Evolutionary conservation across 2,113 vertebrate species (phyloP).

Genomic region (Charina bottae): DNA sequence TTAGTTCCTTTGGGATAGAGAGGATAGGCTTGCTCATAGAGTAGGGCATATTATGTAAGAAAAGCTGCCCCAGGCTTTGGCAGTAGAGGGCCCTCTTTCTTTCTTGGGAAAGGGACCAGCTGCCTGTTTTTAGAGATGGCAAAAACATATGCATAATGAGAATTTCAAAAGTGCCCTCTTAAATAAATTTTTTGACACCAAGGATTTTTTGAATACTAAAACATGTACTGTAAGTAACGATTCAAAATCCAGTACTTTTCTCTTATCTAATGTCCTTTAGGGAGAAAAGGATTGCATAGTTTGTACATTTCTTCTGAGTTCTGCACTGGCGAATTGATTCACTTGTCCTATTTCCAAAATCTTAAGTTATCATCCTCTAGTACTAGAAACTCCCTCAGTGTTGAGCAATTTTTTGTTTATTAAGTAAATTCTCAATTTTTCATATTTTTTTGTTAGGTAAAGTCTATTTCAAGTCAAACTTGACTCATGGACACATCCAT

Average conservation of each 20-base stretch:
- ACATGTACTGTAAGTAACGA: not conserved
- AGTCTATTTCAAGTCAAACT: not conserved
- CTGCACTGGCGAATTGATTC: not conserved
- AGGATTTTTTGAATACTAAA: not conserved
- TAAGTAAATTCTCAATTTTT: not conserved
- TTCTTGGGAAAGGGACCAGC: not conserved
- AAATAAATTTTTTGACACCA: not conserved
- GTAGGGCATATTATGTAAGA: not conserved
- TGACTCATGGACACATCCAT: not conserved
- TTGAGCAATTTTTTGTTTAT: not conserved
- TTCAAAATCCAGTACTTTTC: not conserved
- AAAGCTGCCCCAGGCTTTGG: not conserved
- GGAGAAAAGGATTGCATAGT: not conserved
- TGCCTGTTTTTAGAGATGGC: not conserved
- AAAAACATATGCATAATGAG: not conserved
- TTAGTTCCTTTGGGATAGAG: too few relatives aligned
- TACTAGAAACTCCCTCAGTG: not conserved
- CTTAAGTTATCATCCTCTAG: not conserved
- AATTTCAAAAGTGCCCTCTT: not conserved
- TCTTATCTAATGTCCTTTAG: not conserved
- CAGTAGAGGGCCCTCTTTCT: not conserved
- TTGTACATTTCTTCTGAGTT: not conserved
- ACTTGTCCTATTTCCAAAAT: not conserved
- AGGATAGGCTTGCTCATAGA: not conserved
- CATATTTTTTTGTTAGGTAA: not conserved